These are phyloP conservation scores for Zoanthus solanderi DNA, from an alignment of 92 coral and sea anemone genomes.

Conservation along the genomic window DNA sequence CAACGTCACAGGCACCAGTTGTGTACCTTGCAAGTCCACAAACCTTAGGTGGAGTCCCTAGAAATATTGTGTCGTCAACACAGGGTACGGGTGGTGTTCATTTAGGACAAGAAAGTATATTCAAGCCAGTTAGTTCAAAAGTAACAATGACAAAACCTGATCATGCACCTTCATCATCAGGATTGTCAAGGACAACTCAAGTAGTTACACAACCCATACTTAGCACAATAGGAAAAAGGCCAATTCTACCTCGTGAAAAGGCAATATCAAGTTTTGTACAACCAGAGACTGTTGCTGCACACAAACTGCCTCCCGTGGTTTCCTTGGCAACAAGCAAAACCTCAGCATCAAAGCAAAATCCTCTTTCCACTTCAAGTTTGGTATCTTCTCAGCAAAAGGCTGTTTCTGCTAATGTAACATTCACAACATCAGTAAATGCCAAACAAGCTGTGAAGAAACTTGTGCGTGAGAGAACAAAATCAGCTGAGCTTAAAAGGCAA, in stretches of 20 bases:
- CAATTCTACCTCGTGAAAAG: slow-evolving; percentile 82
- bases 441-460: slow-evolving; percentile 94
- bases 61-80: slow-evolving; percentile 71
- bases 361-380: background rate
- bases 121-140: slow-evolving; percentile 35
- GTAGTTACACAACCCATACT: slow-evolving; percentile 46
- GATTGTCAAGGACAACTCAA: slow-evolving; percentile 46
- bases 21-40: slow-evolving; percentile 92
- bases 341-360: background rate
- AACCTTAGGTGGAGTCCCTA: slow-evolving; percentile 84
- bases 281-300: slow-evolving; percentile 19
- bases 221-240: slow-evolving; percentile 62
- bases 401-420: background rate
- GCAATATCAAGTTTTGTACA: background rate
- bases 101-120: slow-evolving; percentile 37
- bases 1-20: slow-evolving; percentile 75
- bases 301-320: slow-evolving; percentile 49
- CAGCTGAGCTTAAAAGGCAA: slow-evolving; percentile 79
- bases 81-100: slow-evolving; percentile 7
- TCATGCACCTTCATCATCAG: slow-evolving; percentile 39
- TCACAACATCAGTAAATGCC: slow-evolving; percentile 71
- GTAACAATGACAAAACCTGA: slow-evolving; percentile 44
- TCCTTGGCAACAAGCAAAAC: slow-evolving; percentile 26
- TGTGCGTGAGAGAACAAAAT: slow-evolving; percentile 85
- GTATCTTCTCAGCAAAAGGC: slow-evolving; percentile 31